Percentiles rank a stretch among this genome's conserved stretches.
Evolutionary conservation across 1,140 invertebrate genomes (phyloP).

Genomic region (Orchestia grillus): DNA sequence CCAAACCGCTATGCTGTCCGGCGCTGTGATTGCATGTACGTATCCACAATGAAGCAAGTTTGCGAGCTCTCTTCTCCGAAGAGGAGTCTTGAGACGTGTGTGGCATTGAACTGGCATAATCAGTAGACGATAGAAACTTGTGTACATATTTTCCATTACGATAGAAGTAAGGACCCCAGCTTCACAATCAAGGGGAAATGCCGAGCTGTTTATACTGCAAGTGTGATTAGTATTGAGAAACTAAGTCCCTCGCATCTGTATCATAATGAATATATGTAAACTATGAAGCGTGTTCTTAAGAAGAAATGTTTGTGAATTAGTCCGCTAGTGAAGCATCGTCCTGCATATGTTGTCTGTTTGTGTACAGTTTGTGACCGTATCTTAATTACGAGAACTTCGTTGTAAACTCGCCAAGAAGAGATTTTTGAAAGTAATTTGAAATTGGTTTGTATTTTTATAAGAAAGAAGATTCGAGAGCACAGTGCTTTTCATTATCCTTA

Average conservation of each 20-base stretch:
- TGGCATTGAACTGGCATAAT: neutral
- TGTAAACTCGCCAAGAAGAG: conserved; percentile 30
- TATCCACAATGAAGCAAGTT: neutral
- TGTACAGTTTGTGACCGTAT: conserved; percentile 15
- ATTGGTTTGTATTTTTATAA: conserved; percentile 56
- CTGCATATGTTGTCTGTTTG: conserved; percentile 1
- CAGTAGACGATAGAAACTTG: neutral
- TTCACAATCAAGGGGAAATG: neutral
- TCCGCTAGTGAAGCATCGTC: neutral
- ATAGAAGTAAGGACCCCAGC: neutral
- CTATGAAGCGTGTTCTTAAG: neutral
- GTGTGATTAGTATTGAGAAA: neutral
- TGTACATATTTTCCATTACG: neutral
- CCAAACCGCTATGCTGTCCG: no score
- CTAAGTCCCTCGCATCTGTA: neutral
- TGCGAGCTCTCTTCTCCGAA: neutral
- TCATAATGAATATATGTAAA: neutral
- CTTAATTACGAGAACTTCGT: neutral
- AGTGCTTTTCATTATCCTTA: neutral
- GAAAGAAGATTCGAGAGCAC: neutral
- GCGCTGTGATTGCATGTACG: neutral
- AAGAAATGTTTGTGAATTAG: neutral
- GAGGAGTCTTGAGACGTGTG: neutral
- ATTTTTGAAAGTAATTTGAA: conserved; percentile 43
- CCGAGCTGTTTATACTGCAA: neutral